These are phyloP conservation scores for Lerista edwardsae DNA, from an alignment of 2,797 vertebrate species.

Conservation along the genomic window DNA sequence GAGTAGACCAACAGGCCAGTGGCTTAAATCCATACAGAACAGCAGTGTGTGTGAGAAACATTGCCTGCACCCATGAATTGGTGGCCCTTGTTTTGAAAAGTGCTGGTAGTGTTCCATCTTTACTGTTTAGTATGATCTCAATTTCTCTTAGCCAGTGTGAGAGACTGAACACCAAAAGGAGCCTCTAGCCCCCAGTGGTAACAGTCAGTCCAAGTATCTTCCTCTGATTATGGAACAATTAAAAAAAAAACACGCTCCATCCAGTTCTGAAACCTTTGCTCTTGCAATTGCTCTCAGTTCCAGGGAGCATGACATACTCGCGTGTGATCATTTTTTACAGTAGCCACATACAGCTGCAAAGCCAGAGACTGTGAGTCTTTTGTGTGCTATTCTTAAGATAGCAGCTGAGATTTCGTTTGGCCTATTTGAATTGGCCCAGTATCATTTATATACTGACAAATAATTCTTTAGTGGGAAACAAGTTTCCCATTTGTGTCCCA, in stretches of 20 bases:
- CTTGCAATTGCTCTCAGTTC: background rate
- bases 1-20: too few relatives aligned
- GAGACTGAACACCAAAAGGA: background rate
- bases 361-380: background rate
- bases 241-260: background rate
- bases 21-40: too few relatives aligned
- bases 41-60: too few relatives aligned
- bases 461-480: background rate
- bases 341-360: background rate
- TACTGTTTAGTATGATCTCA: background rate
- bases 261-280: background rate
- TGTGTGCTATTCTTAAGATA: background rate
- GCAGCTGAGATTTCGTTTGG: background rate
- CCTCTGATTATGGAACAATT: background rate
- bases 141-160: background rate
- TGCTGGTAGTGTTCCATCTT: background rate
- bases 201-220: too few relatives aligned
- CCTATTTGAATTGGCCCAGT: background rate
- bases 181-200: background rate
- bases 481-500: too few relatives aligned
- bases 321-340: background rate
- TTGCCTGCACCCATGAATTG: too few relatives aligned
- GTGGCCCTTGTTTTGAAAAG: background rate
- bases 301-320: background rate
- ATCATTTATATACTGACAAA: background rate